Percentiles rank a stretch among this genome's conserved stretches.
phyloP scores from a whole-genome alignment of 1,140 invertebrate species.

The Drosophila dunni region DNA sequence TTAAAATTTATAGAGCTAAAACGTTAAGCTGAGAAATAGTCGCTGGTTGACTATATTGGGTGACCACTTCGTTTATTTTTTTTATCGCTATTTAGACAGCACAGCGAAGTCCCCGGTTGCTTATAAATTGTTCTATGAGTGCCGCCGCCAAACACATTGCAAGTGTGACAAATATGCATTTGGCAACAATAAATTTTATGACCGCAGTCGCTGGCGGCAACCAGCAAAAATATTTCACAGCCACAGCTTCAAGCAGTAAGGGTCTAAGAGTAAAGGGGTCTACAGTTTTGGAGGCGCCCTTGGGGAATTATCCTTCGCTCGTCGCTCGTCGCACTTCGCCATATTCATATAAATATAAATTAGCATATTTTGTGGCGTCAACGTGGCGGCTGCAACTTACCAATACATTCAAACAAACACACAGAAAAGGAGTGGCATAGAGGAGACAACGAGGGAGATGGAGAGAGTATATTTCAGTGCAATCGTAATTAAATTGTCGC shows the following conservation, averaged over 20 bases:
- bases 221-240: conserved; percentile 74
- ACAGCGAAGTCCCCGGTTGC: conserved; percentile 65
- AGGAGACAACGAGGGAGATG: too few relatives aligned
- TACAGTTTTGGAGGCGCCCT: conserved; percentile 23
- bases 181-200: conserved; percentile 79
- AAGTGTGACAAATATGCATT: conserved; percentile 82
- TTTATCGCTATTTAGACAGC: background rate
- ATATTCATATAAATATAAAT: conserved; percentile 81
- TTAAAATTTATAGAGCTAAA: background rate
- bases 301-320: conserved; percentile 48
- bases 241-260: background rate
- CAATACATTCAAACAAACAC: conserved; percentile 1
- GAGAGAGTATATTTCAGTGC: background rate
- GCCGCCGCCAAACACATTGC: conserved; percentile 76
- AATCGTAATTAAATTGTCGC: conserved; percentile 79
- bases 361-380: conserved; percentile 81
- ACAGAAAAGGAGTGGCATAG: background rate
- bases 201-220: conserved; percentile 67
- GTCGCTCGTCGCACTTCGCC: conserved; percentile 13
- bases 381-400: conserved; percentile 62
- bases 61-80: background rate
- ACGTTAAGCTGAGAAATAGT: background rate
- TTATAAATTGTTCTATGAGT: conserved; percentile 77
- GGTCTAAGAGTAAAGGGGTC: background rate
- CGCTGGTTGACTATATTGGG: background rate